Evolutionary conservation across 2,888 invertebrate genomes (phyloP).

Genomic region (Pammene fasciana): DNA sequence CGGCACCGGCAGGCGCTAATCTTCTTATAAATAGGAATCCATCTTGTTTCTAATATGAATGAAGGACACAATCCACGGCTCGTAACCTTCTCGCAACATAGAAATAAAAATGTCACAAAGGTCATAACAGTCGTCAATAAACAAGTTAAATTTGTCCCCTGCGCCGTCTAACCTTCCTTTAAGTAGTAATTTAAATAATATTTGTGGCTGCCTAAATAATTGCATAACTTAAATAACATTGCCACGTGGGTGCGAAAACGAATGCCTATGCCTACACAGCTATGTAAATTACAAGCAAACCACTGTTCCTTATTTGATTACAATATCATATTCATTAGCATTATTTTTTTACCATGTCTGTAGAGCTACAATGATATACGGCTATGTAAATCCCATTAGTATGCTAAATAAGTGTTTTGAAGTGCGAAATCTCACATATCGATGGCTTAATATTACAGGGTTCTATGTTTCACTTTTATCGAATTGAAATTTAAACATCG

Average conservation of each 20-base stretch:
- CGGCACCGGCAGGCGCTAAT: slow-evolving; percentile 1
- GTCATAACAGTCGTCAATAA: background rate
- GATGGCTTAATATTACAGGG: too few species aligned
- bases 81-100: background rate
- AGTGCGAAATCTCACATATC: slow-evolving; percentile 26
- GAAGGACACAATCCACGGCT: background rate
- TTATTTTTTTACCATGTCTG: slow-evolving; percentile 34
- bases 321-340: slow-evolving; percentile 30
- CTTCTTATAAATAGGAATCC: slow-evolving; percentile 5
- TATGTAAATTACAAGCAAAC: slow-evolving; percentile 36
- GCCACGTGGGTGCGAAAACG: slow-evolving; percentile 31
- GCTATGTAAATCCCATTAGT: slow-evolving; percentile 17
- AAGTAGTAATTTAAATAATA: slow-evolving; percentile 20
- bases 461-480: too few species aligned
- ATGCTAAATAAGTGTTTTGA: slow-evolving; percentile 24
- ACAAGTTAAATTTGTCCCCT: slow-evolving; percentile 6
- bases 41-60: slow-evolving; percentile 9
- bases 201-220: slow-evolving; percentile 21
- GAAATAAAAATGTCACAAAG: too few species aligned
- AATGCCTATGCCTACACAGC: slow-evolving; percentile 37
- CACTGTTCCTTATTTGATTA: slow-evolving; percentile 34
- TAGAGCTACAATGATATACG: slow-evolving; percentile 4
- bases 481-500: too few species aligned
- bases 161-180: slow-evolving; percentile 2
- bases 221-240: slow-evolving; percentile 34